Evolutionary conservation across 23 tunicate genomes (phyloP), one percentile per base, ranked within the genome.

Genomic region (Trididemnum nubilum): DNA sequence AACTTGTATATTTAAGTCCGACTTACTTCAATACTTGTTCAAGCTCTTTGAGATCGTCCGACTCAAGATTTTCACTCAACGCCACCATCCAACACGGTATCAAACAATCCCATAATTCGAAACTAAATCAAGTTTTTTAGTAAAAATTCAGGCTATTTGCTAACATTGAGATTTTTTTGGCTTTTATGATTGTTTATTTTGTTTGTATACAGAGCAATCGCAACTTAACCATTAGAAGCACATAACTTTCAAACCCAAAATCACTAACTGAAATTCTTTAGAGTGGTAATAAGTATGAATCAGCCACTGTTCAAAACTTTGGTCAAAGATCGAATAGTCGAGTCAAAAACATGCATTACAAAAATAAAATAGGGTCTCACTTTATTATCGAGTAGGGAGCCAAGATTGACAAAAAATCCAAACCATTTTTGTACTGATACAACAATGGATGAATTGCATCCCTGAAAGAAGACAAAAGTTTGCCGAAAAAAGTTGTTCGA

Each of bases 1-100:
- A n/a, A n/a, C n/a, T n/a, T n/a, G n/a, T n/a, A n/a, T n/a, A n/a
- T n/a, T n/a, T n/a, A n/a, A n/a, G n/a, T n/a, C n/a, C n/a, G n/a
- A 36, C 26, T 12, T 61, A 83, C 87, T 32, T 83, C 9, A 83
- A 2, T 18, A 52, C 28, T 32, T 75, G 31, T 34, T 73, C 73
- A 0, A 74, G 24, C 18, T 22, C 22, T 2, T 59, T 60, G 9
- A 54, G 33, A n/a, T 74, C 81, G 4, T 59, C 52, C 19, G 35
- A 52, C 4, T 30, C n/a, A 33, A 87, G 37, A 34, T 81, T 78
- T 15, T 73, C 61, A 24, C 50, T 36, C 4, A 90, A 33, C 3
- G 86, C 90, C 0, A 72, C 38, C 82, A 92, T 72, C 97, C 97
- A 92, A 28, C 81, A 54, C 22, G 97, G 92, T 59, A 92, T 79